A percentile compares a stretch with the other conserved stretches of the same genome.
Conservation (phyloP, 1,140 invertebrate genomes). For the Lasioglossum albipes region DNA sequence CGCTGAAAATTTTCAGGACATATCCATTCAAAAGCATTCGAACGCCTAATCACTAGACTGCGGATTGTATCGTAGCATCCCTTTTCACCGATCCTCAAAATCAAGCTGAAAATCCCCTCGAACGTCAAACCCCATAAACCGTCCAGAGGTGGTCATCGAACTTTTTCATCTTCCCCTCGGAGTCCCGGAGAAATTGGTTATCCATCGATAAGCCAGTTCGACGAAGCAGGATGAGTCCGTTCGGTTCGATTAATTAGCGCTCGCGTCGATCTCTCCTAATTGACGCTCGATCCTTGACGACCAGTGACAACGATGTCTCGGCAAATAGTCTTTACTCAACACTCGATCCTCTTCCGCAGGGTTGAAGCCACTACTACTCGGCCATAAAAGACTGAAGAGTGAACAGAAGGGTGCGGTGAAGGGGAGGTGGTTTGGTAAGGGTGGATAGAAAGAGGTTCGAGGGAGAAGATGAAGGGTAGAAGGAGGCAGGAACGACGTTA, state of each 20-base stretch:
- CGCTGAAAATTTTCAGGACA: no score
- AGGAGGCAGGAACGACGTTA: constrained; percentile 45
- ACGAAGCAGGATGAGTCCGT: background rate
- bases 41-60: no score
- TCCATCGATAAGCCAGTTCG: no score
- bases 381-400: constrained; percentile 23
- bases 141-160: no score
- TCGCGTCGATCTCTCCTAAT: constrained; percentile 12
- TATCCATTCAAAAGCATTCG: no score
- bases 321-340: constrained; percentile 15
- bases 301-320: constrained; percentile 29
- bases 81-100: no score
- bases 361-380: background rate
- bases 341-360: constrained; percentile 8
- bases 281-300: constrained; percentile 34
- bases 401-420: background rate
- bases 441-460: no score
- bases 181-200: no score
- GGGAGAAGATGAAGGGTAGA: constrained; percentile 12
- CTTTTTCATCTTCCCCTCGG: no score
- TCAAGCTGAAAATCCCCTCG: no score
- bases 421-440: background rate
- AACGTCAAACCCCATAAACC: no score
- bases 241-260: constrained; percentile 20
- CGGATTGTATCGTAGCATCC: no score